Evolutionary conservation across 1,140 invertebrate species (phyloP).

Genomic region (Ceratosolen fusciceps): DNA sequence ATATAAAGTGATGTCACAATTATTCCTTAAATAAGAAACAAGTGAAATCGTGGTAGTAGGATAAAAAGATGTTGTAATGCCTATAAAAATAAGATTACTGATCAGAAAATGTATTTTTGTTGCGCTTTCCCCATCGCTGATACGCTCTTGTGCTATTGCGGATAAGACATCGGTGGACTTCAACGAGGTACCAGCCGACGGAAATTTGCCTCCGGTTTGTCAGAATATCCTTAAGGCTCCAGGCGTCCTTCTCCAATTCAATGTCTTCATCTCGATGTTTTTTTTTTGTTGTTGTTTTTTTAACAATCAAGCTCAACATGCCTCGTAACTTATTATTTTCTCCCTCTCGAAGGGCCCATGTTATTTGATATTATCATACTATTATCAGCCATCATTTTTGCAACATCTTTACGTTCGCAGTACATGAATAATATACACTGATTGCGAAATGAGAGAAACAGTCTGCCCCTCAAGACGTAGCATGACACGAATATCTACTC

Average conservation of each 20-base stretch:
- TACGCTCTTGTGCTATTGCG: constrained; percentile 62
- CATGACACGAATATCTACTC: constrained; percentile 11
- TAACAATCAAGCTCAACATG: constrained; percentile 9
- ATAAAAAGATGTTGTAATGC: constrained; percentile 40
- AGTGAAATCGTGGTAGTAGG: background rate
- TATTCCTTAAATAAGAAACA: background rate
- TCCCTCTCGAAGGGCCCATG: constrained; percentile 2
- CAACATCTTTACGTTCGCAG: constrained; percentile 12
- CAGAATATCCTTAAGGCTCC: constrained; percentile 58
- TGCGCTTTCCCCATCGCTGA: constrained; percentile 70
- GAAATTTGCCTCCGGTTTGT: constrained; percentile 89
- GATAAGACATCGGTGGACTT: constrained; percentile 89
- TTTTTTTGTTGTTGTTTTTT: constrained; percentile 24
- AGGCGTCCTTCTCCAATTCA: constrained; percentile 31
- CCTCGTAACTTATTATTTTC: constrained; percentile 18
- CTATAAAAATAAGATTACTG: constrained; percentile 57
- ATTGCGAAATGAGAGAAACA: background rate
- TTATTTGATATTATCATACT: constrained; percentile 14
- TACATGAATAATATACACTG: constrained; percentile 9
- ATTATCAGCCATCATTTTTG: constrained; percentile 21
- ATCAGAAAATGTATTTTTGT: constrained; percentile 71
- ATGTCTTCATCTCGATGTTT: constrained; percentile 41
- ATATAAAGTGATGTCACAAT: too few relatives aligned
- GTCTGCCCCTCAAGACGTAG: background rate
- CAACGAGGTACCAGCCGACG: constrained; percentile 86